Conservation (phyloP, 1,140 invertebrate species). For the Macrobrachium nipponense region DNA sequence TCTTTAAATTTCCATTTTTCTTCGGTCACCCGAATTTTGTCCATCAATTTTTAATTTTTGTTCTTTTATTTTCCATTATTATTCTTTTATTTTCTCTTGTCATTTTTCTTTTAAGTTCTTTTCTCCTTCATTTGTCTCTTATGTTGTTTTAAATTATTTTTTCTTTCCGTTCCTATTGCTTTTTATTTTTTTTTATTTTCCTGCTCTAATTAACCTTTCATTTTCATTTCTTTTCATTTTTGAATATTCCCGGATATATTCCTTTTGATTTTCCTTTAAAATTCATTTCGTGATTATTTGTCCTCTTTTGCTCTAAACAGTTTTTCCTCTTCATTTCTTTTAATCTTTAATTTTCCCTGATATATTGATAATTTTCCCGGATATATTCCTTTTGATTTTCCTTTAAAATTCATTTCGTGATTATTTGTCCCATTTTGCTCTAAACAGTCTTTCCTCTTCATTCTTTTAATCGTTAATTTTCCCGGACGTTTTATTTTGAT, state of each 20-base stretch:
- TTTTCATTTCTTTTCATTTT: not conserved
- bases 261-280: too few species aligned
- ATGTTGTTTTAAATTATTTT: too few species aligned
- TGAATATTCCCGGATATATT: not conserved
- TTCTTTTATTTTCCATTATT: not conserved
- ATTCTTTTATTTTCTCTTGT: not conserved
- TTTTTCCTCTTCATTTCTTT: not conserved
- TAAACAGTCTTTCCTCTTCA: not conserved
- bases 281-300: too few species aligned
- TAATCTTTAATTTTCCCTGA: too few species aligned
- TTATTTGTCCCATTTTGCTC: not conserved
- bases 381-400: too few species aligned
- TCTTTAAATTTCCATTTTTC: not conserved
- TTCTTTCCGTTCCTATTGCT: too few species aligned
- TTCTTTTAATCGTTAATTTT: not conserved
- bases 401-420: not conserved
- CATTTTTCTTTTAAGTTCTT: not conserved
- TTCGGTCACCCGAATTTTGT: not conserved
- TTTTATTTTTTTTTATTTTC: too few species aligned
- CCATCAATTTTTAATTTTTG: not conserved
- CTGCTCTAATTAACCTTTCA: too few species aligned
- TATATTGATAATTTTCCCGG: too few species aligned
- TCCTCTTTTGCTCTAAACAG: not conserved
- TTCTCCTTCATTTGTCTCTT: too few species aligned
- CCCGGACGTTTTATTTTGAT: not conserved